Conservation (phyloP, 2,113 vertebrate genomes). For the Oreotrochilus melanogaster region DNA sequence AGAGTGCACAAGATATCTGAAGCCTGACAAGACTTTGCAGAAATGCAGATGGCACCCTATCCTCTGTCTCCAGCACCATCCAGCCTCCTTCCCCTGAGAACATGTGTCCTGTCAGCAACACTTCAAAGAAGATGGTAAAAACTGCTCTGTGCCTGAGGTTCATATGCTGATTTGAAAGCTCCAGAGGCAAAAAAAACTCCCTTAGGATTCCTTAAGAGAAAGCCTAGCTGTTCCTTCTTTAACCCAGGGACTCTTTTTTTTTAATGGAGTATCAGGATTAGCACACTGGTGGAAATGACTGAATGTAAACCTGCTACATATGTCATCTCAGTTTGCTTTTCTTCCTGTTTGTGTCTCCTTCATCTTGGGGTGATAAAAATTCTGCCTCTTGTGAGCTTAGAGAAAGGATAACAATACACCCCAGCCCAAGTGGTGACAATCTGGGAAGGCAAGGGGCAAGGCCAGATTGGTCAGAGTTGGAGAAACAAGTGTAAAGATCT, state of each 20-base stretch:
- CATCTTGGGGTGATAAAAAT: neutral
- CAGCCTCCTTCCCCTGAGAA: conserved; percentile 42
- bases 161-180: neutral
- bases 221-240: neutral
- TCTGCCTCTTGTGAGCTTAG: neutral
- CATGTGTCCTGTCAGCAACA: neutral
- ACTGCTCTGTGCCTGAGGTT: neutral
- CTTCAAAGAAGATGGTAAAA: conserved; percentile 26
- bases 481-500: neutral
- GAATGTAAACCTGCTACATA: neutral
- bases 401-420: neutral
- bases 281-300: neutral
- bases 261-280: neutral
- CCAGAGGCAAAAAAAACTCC: neutral
- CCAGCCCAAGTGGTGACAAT: neutral
- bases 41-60: conserved; percentile 4
- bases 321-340: neutral
- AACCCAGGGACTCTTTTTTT: neutral
- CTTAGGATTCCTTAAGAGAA: neutral
- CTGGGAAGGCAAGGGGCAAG: neutral
- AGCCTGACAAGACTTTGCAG: conserved; percentile 31
- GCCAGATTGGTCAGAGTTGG: neutral
- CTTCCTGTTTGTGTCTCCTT: neutral
- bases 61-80: neutral
- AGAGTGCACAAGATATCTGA: conserved; percentile 38